Evolutionary conservation across 2,888 invertebrate species (phyloP).

Genomic region (Microplitis manilae): DNA sequence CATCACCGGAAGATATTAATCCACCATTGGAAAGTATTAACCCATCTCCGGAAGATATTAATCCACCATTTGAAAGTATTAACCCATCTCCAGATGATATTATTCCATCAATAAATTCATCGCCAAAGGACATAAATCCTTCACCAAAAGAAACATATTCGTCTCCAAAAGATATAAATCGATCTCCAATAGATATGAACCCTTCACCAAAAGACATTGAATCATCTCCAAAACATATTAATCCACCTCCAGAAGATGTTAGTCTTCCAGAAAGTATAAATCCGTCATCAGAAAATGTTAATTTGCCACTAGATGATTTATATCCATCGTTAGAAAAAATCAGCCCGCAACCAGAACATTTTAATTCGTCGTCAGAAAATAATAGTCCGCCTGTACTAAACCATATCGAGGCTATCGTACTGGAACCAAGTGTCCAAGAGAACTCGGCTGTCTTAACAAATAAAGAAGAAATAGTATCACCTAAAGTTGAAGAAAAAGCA

Average conservation of each 20-base stretch:
- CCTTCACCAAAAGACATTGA: not conserved
- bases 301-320: not conserved
- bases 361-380: slow-evolving; percentile 10
- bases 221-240: not conserved
- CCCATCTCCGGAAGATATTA: slow-evolving; percentile 42
- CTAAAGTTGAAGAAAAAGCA: slow-evolving; percentile 1
- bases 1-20: slow-evolving; percentile 40
- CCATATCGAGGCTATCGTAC: not conserved
- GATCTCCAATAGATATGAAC: not conserved
- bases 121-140: slow-evolving; percentile 35
- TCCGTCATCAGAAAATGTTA: not conserved
- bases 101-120: slow-evolving; percentile 1
- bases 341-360: slow-evolving; percentile 24
- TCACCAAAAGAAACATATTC: slow-evolving; percentile 18
- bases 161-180: not conserved
- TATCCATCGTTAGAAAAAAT: not conserved
- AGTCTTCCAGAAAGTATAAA: not conserved
- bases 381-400: slow-evolving; percentile 40
- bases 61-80: slow-evolving; percentile 6
- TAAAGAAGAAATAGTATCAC: not conserved
- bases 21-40: slow-evolving; percentile 18
- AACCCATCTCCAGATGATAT: slow-evolving; percentile 44
- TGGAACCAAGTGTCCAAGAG: not conserved
- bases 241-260: not conserved
- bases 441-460: not conserved